Base-by-base conservation (phyloP, 2,888 invertebrate species). In the Thymelicus lineola region DNA sequence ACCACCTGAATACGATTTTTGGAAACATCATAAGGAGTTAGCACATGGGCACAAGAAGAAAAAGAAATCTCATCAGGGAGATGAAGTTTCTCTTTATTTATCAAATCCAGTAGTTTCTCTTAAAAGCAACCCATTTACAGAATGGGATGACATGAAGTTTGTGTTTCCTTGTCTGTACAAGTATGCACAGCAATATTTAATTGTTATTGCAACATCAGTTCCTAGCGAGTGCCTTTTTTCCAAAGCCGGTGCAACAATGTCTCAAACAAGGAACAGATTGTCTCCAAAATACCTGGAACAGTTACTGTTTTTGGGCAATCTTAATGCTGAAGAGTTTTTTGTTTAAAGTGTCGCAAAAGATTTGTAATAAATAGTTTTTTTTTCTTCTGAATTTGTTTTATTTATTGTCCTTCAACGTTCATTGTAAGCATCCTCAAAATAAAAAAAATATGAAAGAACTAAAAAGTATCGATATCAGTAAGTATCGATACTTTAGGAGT, bases 181-280 rank as follows among this genome's bases (percentile, higher is more conserved):
- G 73, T 75, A 78, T 72, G 28, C 28, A 28, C 28, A 28, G 66
- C 77, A 75, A 77, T 79, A 81, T 77, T 80, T 82, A 71, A 75
- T 78, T 68, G 77, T 79, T 46, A 75, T 81, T 70, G 80, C 79
- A 74, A 82, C 80, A 68, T 80, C 82, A 69, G 82, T 83, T 70
- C 79, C 81, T 63, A 80, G 79, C 72, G 80, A 83, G 74, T 76
- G 81, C 70, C 76, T 80, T 72, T 81, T 73, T 81, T 46, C 42
- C 45, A 60, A 28, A 28, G 28, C 28, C 28, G 28, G 28, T 28
- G 28, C 28, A 28, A 28, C 28, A 28, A 28, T 28, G 28, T 28
- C 28, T 28, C 28, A 28, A 28, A 28, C 28, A 28, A 28, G 28
- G 3, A 28, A 28, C 28, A 28, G 28, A 28, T 28, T 28, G 28